Evolutionary conservation across 2,797 vertebrate species (phyloP).

Genomic region (Rhinella marina): DNA sequence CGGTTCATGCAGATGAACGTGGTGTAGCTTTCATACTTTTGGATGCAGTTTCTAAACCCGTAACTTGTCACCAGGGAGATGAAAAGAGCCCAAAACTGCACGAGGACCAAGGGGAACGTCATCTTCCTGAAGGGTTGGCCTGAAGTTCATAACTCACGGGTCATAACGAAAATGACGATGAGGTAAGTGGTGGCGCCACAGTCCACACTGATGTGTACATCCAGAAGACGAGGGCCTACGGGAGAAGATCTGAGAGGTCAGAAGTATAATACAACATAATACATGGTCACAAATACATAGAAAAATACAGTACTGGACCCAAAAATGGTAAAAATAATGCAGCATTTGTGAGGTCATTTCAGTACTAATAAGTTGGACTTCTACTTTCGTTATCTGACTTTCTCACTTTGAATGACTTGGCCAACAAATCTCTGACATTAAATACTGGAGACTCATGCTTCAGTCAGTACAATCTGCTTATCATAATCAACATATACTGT

Average conservation of each 20-base stretch:
- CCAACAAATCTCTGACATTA: no score
- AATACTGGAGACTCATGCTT: no score
- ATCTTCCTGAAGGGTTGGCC: not conserved
- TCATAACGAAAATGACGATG: not conserved
- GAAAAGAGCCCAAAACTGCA: constrained; percentile 21
- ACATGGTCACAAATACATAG: no score
- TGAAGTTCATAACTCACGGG: not conserved
- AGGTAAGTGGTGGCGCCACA: not conserved
- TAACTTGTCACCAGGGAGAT: constrained; percentile 8
- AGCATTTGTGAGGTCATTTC: no score
- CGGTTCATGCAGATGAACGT: constrained; percentile 66
- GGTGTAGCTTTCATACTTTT: fast-evolving
- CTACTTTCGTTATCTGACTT: no score
- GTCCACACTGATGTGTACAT: not conserved
- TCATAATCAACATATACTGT: no score
- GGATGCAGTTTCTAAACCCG: constrained; percentile 69
- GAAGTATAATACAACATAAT: no score
- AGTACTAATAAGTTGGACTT: no score
- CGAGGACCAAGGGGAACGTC: not conserved
- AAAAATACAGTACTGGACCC: no score
- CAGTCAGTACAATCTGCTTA: no score
- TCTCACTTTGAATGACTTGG: no score
- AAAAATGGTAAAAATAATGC: no score
- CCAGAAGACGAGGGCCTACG: not conserved
- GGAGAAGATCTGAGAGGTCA: constrained; percentile 10